Percentiles rank a stretch among this genome's conserved stretches.
Conservation (phyloP, 2,797 vertebrate genomes). For the Astyanax mexicanus region DNA sequence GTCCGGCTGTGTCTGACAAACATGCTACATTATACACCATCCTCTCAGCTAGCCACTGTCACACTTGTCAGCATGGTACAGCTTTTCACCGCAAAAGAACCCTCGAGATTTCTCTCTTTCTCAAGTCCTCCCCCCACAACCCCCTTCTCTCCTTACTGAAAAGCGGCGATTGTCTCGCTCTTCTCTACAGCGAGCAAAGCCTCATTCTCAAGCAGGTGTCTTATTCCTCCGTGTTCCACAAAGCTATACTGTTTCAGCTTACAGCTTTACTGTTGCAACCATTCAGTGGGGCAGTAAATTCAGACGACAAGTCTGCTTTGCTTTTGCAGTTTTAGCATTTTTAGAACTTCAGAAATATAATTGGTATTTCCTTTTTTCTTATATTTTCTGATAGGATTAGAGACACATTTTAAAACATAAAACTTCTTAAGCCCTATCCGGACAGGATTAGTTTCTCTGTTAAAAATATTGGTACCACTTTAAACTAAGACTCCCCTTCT, state of each 20-base stretch:
- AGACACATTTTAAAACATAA: too few relatives aligned
- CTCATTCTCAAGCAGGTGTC: constrained; percentile 34
- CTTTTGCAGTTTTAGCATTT: constrained; percentile 3
- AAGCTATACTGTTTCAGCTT: background rate
- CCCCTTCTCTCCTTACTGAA: constrained; percentile 3
- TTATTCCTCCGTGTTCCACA: constrained; percentile 23
- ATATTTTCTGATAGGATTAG: too few relatives aligned
- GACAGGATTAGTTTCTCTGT: too few relatives aligned
- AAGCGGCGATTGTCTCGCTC: constrained; percentile 43
- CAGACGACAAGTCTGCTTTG: background rate
- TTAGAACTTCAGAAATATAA: constrained; percentile 3
- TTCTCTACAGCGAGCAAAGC: constrained; percentile 30
- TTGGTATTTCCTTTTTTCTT: too few relatives aligned
- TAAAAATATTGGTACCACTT: too few relatives aligned
- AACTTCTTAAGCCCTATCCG: too few relatives aligned
- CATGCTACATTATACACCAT: constrained; percentile 52
- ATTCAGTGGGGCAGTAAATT: constrained; percentile 10
- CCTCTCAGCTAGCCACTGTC: constrained; percentile 55
- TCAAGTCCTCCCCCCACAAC: constrained; percentile 11
- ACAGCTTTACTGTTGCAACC: background rate
- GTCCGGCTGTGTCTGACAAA: constrained; percentile 57
- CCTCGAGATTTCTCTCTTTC: constrained; percentile 45
- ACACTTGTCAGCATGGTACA: constrained; percentile 55
- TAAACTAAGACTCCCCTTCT: too few relatives aligned
- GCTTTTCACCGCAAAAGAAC: constrained; percentile 50